phyloP scores from a whole-genome alignment of 2,888 invertebrate genomes.

The Horisme vitalbata region DNA sequence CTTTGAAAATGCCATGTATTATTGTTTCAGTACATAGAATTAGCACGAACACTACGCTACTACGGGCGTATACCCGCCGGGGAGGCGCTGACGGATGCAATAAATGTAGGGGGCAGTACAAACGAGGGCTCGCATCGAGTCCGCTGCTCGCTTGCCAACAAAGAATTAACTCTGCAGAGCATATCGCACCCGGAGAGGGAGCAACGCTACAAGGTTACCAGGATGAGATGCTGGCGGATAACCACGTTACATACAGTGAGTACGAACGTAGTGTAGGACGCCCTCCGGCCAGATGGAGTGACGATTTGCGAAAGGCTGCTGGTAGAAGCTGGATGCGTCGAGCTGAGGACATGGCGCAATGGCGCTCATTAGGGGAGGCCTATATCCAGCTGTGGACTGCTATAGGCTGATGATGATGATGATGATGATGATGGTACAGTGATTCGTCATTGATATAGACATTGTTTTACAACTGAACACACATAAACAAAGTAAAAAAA shows the following conservation, averaged over 20 bases:
- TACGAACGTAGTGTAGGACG: constrained; percentile 16
- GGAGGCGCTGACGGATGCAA: constrained; percentile 64
- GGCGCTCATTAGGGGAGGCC: too few species aligned
- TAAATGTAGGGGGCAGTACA: constrained; percentile 47
- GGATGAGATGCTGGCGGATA: constrained; percentile 99
- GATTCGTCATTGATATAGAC: too few species aligned
- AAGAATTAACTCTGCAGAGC: constrained; percentile 90
- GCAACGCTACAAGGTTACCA: constrained; percentile 94
- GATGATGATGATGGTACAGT: too few species aligned
- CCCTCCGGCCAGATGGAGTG: too few species aligned
- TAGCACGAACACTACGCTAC: constrained; percentile 91
- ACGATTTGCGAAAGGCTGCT: too few species aligned
- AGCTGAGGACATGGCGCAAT: too few species aligned
- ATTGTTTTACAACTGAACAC: too few species aligned
- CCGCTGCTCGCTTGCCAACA: constrained; percentile 91
- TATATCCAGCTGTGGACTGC: too few species aligned
- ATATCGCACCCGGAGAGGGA: constrained; percentile 87
- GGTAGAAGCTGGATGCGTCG: too few species aligned
- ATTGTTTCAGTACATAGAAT: constrained; percentile 89
- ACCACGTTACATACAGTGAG: constrained; percentile 90
- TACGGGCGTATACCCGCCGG: constrained; percentile 91
- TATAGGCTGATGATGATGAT: too few species aligned
- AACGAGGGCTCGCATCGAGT: constrained; percentile 53
- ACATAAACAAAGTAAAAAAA: too few species aligned
- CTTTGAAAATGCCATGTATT: too few species aligned